Evolutionary conservation across 2,797 vertebrate genomes (phyloP), one percentile per base, ranked within the genome.

Genomic region (Erpetoichthys calabaricus): DNA sequence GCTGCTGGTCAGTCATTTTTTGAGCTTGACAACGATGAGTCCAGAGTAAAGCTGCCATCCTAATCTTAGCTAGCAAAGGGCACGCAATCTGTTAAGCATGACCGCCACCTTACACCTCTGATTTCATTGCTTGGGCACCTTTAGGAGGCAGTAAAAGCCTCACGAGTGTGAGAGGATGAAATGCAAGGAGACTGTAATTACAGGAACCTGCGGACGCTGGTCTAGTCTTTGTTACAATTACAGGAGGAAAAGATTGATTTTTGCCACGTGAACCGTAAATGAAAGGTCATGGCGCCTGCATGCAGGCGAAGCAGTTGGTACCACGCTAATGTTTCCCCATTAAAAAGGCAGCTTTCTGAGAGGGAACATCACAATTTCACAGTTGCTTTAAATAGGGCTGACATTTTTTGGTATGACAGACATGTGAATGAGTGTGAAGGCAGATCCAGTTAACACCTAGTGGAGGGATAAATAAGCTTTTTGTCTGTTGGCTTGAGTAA

Each of bases 291-390:
- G 64, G 59, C 54, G 63, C 62, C 64, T 65, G 59, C 65, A 58
- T 71, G 63, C 66, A 64, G 64, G 42, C 41, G 68, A 65, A 62
- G 62, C 57, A 53, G 52, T 58, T 43, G n/a, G 43, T 52, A 51
- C 52, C 53, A 54, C 53, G 8, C 56, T 55, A 53, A 57, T 59
- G 62, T 68, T 65, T 70, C 63, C 67, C 58, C 43, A 10, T 57
- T 7, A 47, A 42, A 55, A 25, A 51, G 59, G 51, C 42, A 55
- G 61, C 64, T 62, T 61, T 64, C 67, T 49, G 71, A 62, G 73
- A 57, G 51, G 57, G 76, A 80, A 80, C 76, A 79, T 79, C 72
- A 62, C 70, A 70, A 81, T 83, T 81, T 80, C 78, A 81, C 78
- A 81, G 75, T 73, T 60, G 62, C 75, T 70, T 79, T 78, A 71